Conservation (phyloP, 2,113 vertebrate genomes). For the Pseudopipra pipra region DNA sequence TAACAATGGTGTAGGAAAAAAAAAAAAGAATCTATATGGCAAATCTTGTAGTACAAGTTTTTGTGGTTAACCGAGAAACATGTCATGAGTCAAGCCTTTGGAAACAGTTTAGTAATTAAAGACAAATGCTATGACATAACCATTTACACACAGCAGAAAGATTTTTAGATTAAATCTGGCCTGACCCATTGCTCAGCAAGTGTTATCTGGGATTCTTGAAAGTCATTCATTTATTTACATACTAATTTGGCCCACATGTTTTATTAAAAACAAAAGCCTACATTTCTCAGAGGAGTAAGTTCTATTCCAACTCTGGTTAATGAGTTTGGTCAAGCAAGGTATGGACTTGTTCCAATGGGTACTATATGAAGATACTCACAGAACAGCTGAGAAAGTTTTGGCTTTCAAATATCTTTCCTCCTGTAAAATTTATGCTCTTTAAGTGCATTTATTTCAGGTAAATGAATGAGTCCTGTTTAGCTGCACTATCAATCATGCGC, state of each 20-base stretch:
- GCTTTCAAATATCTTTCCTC: background rate
- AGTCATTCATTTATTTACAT: slow-evolving; percentile 79
- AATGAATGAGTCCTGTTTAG: background rate
- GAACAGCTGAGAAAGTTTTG: slow-evolving; percentile 12
- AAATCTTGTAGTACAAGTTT: slow-evolving; percentile 82
- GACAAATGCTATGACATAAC: slow-evolving; percentile 87
- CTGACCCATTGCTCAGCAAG: slow-evolving; percentile 80
- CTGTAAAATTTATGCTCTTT: background rate
- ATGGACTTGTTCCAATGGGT: slow-evolving; percentile 16
- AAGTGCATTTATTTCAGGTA: background rate
- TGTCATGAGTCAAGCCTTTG: slow-evolving; percentile 79
- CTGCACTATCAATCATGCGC: background rate
- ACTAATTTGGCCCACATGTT: slow-evolving; percentile 80
- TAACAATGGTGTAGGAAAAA: slow-evolving; percentile 60
- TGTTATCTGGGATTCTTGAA: slow-evolving; percentile 79
- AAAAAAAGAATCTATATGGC: slow-evolving; percentile 75
- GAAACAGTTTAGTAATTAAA: slow-evolving; percentile 83
- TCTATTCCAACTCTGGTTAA: slow-evolving; percentile 48
- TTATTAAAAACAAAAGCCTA: slow-evolving; percentile 68
- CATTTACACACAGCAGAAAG: slow-evolving; percentile 77
- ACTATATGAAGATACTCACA: background rate
- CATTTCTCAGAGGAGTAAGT: slow-evolving; percentile 63
- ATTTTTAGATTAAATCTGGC: slow-evolving; percentile 81
- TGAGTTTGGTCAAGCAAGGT: slow-evolving; percentile 39
- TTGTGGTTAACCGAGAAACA: slow-evolving; percentile 84